Percentiles rank a stretch among this genome's conserved stretches.
Conservation (phyloP, 1,140 invertebrate genomes). For the Cephus cinctus region DNA sequence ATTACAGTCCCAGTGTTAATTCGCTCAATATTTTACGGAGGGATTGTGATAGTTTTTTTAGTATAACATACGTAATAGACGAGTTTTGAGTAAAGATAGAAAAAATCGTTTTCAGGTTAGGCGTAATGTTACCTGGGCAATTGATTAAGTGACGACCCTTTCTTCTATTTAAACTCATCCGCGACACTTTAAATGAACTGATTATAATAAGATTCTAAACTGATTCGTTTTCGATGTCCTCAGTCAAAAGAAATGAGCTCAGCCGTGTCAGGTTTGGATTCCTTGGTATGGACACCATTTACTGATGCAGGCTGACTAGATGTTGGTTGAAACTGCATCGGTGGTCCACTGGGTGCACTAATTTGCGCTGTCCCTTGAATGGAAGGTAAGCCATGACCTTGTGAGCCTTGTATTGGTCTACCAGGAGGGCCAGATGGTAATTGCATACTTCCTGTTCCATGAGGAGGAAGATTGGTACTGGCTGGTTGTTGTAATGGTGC, state of each 20-base stretch:
- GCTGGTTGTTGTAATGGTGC: slow-evolving; percentile 16
- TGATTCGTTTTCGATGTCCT: too few species aligned
- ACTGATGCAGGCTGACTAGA: slow-evolving; percentile 5
- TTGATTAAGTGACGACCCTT: too few species aligned
- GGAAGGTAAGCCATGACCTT: slow-evolving; percentile 14
- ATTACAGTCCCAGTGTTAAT: too few species aligned
- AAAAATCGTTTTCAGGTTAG: too few species aligned
- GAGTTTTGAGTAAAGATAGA: too few species aligned
- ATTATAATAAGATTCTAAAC: too few species aligned
- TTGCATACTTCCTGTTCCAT: slow-evolving; percentile 18
- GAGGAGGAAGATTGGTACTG: slow-evolving; percentile 11
- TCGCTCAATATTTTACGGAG: too few species aligned
- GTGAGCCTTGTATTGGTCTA: slow-evolving; percentile 17
- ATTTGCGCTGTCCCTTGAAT: slow-evolving; percentile 22
- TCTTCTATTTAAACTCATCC: too few species aligned
- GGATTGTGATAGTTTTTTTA: too few species aligned
- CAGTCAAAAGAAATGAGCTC: slow-evolving; percentile 52
- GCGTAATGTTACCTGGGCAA: too few species aligned
- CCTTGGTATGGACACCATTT: slow-evolving; percentile 16
- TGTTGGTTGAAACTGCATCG: slow-evolving; percentile 22
- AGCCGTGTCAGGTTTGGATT: slow-evolving; percentile 42
- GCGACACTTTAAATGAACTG: too few species aligned
- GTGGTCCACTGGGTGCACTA: slow-evolving; percentile 18
- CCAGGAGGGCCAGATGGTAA: slow-evolving; percentile 13
- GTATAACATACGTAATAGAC: too few species aligned